Base-by-base conservation (phyloP, 2,113 vertebrate species). In the Hiodon tergisus region DNA sequence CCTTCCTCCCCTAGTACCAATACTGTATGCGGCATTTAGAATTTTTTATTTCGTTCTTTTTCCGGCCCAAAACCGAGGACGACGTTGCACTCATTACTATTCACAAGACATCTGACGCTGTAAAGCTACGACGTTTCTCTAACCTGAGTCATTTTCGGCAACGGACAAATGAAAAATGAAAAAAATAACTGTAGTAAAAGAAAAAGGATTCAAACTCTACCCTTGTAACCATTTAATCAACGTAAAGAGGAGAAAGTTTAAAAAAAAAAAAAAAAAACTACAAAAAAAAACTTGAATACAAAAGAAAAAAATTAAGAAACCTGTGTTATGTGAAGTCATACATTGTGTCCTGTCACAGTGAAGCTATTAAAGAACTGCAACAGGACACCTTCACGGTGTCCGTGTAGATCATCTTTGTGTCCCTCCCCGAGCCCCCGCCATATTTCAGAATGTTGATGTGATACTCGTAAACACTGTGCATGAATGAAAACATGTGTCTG, bases 381-480 rank as follows among this genome's bases (percentile, higher is more conserved):
- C 67, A n/a, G 57, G 9, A n/a, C 65, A 47, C 50, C 69, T 55
- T 62, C 48, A 17, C 47, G 11, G 59, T 6, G 16, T 51, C 58
- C 60, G 65, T 73, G 69, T 55, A 72, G 76, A 54, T 78, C 84
- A 77, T 81, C 74, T 72, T 53, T 78, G 73, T 85, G 71, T 82
- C 78, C 75, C 78, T 73, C 55, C 69, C 75, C 68, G 55, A 61
- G 60, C 47, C 77, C 67, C 50, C 31, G 74, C 76, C 80, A 82
- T 84, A 82, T 88, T 89, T 85, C 89, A 53, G 90, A 91, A 91
- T 91, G 91, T 92, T 88, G 77, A 87, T 87, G 90, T 92, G 89
- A 86, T 92, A 86, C 87, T 89, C 91, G 90, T 91, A 85, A 88
- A 90, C 89, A 86, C 86, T 89, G 88, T 91, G 91, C 90, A 92